Conservation (phyloP, 1,140 invertebrate genomes). For the Drepana arcuata region DNA sequence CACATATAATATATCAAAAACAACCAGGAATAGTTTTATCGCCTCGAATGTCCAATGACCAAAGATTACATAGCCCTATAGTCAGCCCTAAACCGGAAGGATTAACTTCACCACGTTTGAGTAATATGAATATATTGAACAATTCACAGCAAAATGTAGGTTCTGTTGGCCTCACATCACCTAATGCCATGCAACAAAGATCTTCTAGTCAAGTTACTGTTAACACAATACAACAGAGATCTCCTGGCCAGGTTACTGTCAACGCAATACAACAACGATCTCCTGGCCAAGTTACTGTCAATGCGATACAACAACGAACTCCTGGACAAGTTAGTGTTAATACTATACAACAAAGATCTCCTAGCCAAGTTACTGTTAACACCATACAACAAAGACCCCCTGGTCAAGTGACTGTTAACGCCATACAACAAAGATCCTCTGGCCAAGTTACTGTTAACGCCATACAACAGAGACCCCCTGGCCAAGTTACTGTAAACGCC, state of each 20-base stretch:
- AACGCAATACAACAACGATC: conserved; percentile 69
- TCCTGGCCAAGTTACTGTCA: conserved; percentile 61
- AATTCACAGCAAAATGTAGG: conserved; percentile 48
- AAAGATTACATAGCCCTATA: conserved; percentile 59
- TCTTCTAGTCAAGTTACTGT: conserved; percentile 28
- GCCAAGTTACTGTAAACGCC: conserved; percentile 13
- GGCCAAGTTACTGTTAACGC: no score
- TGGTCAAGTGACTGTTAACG: no score
- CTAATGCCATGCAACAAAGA: background rate
- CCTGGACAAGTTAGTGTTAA: no score
- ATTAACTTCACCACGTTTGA: conserved; percentile 46
- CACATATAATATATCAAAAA: conserved; percentile 72
- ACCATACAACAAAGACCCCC: no score
- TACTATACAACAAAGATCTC: no score
- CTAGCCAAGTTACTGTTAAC: no score
- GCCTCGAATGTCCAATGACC: conserved; percentile 53
- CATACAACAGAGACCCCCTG: no score
- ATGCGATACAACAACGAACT: conserved; percentile 50
- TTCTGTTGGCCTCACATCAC: conserved; percentile 27
- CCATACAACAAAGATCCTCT: no score
- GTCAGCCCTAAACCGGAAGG: conserved; percentile 41
- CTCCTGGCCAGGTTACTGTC: conserved; percentile 59
- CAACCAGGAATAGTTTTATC: conserved; percentile 69
- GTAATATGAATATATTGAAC: conserved; percentile 58
- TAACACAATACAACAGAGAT: no score